Evolutionary conservation across 1,140 invertebrate species (phyloP), one percentile per base, ranked within the genome.

Genomic region (Drosophila sp.): DNA sequence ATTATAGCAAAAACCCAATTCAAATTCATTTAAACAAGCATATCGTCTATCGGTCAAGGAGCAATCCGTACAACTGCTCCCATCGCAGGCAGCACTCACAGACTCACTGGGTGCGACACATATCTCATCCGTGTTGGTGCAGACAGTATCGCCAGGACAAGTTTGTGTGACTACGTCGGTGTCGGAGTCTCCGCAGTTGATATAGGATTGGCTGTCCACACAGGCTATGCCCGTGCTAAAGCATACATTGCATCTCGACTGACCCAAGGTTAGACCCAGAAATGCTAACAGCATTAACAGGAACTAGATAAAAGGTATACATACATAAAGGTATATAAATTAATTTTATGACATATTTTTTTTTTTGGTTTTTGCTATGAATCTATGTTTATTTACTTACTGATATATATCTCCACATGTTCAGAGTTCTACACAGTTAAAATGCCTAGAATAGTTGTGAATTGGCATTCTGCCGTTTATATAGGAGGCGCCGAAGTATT

Each of bases 1-100:
- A 10, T 6, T 17, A 11, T 63, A 69, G 17, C 82, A 86, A 8
- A 87, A 17, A 4, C 83, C 82, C 30, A 25, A 79, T 4, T 47
- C 40, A n/a, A 57, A 65, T 58, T 86, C 82, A 62, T 58, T 69
- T 1, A 86, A 1, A 55, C 83, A 86, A 10, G 66, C 83, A 29
- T 83, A 79, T 2, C 55, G 50, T 0, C 0, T 3, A 11, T 47
- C 54, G 1, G 79, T 79, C 1, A 57, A 10, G n/a, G 47, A 30
- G 29, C 83, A 87, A 56, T 87, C 60, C 0, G 30, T 69, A 11
- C 83, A 87, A 7, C 27, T 38, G 30, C 23, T 25, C 0, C 44
- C 70, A 61, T 60, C 54, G 35, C 76, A 57, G 4, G 38, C 35
- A 1, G 54, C 47, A 41, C 1, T 50, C 33, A 47, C 44, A 10